Evolutionary conservation across 2,888 invertebrate genomes (phyloP).

Genomic region (Drosophila aldrichi): DNA sequence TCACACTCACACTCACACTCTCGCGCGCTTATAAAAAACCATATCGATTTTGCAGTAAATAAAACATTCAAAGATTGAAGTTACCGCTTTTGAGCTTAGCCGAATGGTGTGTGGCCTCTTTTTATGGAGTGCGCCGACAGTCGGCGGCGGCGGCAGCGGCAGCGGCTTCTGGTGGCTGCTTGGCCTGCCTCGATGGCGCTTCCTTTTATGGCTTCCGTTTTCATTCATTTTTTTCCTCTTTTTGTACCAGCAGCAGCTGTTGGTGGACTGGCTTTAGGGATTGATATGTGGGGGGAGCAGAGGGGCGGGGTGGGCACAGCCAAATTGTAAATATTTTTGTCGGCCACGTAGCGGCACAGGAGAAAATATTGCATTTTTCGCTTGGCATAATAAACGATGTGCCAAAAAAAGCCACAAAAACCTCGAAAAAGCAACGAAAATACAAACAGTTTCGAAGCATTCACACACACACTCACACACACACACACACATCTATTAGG

Average conservation of each 20-base stretch:
- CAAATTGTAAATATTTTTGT: conserved; percentile 79
- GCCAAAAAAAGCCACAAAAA: conserved; percentile 76
- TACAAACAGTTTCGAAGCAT: conserved; percentile 39
- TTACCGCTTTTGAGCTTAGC: conserved; percentile 80
- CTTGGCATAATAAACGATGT: conserved; percentile 84
- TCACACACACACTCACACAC: conserved; percentile 28
- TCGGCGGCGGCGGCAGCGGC: conserved; percentile 38
- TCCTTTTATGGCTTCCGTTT: conserved; percentile 79
- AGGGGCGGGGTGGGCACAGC: conserved; percentile 41
- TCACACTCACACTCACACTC: conserved; percentile 4
- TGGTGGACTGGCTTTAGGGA: conserved; percentile 43
- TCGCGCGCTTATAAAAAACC: conserved; percentile 52
- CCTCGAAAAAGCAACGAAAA: conserved; percentile 43
- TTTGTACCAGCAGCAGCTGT: conserved; percentile 57
- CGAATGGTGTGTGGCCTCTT: conserved; percentile 77
- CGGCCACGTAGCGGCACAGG: conserved; percentile 79
- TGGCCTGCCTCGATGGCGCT: conserved; percentile 67
- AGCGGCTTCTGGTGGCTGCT: conserved; percentile 41
- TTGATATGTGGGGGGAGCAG: conserved; percentile 28
- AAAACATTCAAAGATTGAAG: conserved; percentile 80
- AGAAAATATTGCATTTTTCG: conserved; percentile 81
- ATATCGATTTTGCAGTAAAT: conserved; percentile 80
- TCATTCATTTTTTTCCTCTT: conserved; percentile 26
- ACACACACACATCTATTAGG: conserved; percentile 16
- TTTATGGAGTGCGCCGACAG: conserved; percentile 70